phyloP scores from a whole-genome alignment of 2,797 vertebrate genomes.

The Syndactyla subalaris region DNA sequence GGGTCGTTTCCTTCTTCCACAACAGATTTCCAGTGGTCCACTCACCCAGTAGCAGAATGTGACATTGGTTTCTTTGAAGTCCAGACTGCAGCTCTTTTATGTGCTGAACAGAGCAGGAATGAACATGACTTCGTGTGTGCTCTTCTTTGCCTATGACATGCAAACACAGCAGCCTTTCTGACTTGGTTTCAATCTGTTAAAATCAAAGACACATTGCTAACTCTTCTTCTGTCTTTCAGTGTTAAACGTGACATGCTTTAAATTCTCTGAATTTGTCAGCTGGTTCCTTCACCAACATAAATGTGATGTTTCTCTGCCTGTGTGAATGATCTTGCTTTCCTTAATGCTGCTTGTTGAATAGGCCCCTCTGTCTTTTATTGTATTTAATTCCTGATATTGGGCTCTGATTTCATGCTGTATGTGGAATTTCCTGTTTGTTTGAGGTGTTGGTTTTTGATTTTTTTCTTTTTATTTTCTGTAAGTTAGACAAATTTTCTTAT shows the following conservation, averaged over 20 bases:
- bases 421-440: background rate
- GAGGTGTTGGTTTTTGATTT: background rate
- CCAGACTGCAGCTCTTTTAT: background rate
- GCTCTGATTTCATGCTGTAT: rapidly evolving
- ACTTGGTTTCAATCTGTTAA: background rate
- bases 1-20: background rate
- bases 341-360: background rate
- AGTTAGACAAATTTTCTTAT: background rate
- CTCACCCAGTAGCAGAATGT: background rate
- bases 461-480: background rate
- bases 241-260: background rate
- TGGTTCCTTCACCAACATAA: background rate
- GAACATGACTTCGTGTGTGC: background rate
- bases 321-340: background rate
- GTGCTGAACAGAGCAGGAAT: background rate
- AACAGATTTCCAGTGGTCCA: background rate
- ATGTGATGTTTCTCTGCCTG: background rate
- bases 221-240: background rate
- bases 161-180: background rate
- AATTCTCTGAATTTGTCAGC: background rate
- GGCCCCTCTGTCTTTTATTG: background rate
- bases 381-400: background rate
- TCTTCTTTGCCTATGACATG: background rate
- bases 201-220: background rate
- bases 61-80: background rate